Base-by-base conservation (phyloP, 2,113 vertebrate species). In the Tapirus terrestris region DNA sequence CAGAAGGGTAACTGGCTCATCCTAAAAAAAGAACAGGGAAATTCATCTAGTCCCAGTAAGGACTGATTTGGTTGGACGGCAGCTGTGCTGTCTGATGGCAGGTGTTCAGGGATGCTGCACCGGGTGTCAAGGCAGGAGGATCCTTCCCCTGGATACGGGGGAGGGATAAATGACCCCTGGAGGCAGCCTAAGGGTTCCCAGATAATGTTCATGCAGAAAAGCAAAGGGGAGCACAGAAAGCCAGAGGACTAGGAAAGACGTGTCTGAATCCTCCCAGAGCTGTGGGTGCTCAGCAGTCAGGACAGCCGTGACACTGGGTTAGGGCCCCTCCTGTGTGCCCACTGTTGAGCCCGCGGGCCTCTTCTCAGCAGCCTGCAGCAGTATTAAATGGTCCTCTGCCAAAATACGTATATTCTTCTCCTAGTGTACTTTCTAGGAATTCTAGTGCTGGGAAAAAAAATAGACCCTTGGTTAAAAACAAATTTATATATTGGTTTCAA, bases 291-390 rank as follows among this genome's bases (percentile, higher is more conserved):
- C 18, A 6, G 8, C 9, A 12, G 13, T 29, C 11, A 51, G n/a
- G 27, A 21, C 1, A 11, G 1, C 77, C 0, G 1, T 2, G 33
- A 58, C 33, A 3, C 2, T 1, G 23, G 45, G 1, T 4, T 14
- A 5, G 43, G 16, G 14, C 14, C 75, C 51, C 8, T 27, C 39
- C 75, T 73, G 0, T 6, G 12, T 0, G 0, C 39, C 43, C 43
- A 20, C 7, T 0, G 3, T 9, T 7, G 11, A 18, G 6, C 20
- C 12, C 39, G 72, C 16, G 10, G 45, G 88, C 8, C 25, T 39
- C 60, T n/a, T 58, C 6, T 5, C 2, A 11, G 63, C 61, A 20
- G 18, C 25, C 20, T 17, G 36, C 48, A 60, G 56, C 16, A 1
- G 13, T 2, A 31, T 3, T 33, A 75, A 83, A 79, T 39, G 63